Evolutionary conservation across 1,140 invertebrate genomes (phyloP).

Genomic region (Brachionus rubens): DNA sequence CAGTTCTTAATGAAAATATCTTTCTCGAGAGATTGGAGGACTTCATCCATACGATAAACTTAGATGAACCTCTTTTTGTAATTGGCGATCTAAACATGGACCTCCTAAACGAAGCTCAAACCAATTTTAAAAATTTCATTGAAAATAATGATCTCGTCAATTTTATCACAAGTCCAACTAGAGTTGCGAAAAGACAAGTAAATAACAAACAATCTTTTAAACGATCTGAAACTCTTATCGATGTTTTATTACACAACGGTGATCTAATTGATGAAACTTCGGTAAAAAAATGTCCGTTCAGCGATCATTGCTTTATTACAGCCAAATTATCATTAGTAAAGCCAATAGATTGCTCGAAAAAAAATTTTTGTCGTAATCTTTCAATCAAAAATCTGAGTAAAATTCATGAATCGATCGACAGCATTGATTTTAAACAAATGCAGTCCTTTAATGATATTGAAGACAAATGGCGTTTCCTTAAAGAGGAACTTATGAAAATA

Average conservation of each 20-base stretch:
- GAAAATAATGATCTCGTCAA: neutral
- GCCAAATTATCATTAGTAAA: neutral
- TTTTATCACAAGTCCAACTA: neutral
- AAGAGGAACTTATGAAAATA: neutral
- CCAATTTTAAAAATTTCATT: neutral
- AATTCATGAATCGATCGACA: no score
- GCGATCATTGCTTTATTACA: neutral
- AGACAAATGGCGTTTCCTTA: neutral
- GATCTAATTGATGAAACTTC: neutral
- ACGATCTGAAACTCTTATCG: neutral
- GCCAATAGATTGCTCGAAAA: neutral
- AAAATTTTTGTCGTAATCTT: neutral
- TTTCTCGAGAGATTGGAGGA: no score
- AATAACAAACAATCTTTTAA: neutral
- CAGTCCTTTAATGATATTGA: neutral
- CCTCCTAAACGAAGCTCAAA: neutral
- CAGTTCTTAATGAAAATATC: neutral
- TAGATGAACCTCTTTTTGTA: no score
- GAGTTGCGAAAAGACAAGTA: no score
- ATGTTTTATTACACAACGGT: neutral
- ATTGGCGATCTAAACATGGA: no score
- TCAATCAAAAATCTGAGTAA: neutral
- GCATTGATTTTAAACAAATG: neutral
- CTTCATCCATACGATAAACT: no score
- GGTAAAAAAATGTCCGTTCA: no score